These are phyloP conservation scores for Dreissena rostriformis DNA, from an alignment of 1,140 invertebrate genomes.

Conservation along the genomic window DNA sequence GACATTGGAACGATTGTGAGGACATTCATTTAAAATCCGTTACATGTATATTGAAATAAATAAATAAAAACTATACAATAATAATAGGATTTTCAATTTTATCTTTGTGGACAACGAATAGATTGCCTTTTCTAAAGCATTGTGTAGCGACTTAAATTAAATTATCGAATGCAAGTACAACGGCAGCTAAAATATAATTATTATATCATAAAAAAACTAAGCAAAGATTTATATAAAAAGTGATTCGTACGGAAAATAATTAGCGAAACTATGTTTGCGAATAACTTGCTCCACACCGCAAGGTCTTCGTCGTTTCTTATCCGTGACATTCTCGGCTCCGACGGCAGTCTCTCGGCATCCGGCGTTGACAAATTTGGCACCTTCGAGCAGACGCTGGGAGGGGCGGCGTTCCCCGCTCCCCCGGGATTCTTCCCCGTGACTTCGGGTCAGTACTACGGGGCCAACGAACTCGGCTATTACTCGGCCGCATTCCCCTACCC, in stretches of 20 bases:
- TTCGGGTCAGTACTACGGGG: background rate
- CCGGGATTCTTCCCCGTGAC: background rate
- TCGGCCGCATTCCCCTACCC: background rate
- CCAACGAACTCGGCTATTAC: constrained; percentile 35
- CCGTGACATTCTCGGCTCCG: constrained; percentile 46
- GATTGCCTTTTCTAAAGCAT: background rate
- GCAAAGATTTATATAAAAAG: background rate
- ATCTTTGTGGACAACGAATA: background rate
- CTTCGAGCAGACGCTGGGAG: constrained; percentile 41
- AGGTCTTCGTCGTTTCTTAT: constrained; percentile 44
- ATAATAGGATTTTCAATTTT: no score
- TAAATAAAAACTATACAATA: no score
- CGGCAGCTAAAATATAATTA: background rate
- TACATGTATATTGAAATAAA: no score
- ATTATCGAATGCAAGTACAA: no score
- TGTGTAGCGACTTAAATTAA: background rate
- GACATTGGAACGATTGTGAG: no score
- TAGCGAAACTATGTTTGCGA: background rate
- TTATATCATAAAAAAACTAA: background rate
- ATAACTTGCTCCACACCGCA: background rate
- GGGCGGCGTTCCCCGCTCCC: background rate
- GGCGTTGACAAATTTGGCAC: constrained; percentile 26
- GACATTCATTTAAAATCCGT: no score
- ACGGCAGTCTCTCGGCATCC: background rate
- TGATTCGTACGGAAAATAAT: constrained; percentile 10